A percentile compares a stretch with the other conserved stretches of the same genome.
phyloP scores from a whole-genome alignment of 2,888 invertebrate genomes.

The Ypsolopha sequella region DNA sequence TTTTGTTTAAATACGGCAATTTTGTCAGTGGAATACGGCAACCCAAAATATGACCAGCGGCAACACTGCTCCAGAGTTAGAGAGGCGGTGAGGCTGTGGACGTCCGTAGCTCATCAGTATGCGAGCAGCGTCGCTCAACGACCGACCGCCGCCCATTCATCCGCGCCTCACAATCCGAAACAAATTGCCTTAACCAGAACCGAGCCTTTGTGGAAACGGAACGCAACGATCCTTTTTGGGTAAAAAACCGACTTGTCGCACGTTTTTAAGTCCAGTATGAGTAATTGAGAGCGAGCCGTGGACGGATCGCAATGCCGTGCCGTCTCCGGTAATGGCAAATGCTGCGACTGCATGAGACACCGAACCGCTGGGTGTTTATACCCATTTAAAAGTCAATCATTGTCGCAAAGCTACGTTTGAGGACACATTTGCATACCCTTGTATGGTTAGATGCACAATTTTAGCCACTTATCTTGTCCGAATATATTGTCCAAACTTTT shows the following conservation, averaged over 20 bases:
- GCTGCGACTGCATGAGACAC: slow-evolving; percentile 21
- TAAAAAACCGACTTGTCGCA: slow-evolving; percentile 27
- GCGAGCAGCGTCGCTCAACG: slow-evolving; percentile 25
- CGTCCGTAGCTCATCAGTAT: slow-evolving; percentile 38
- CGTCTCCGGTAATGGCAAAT: slow-evolving; percentile 13
- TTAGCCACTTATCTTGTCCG: slow-evolving; percentile 39
- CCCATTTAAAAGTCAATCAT: slow-evolving; percentile 60
- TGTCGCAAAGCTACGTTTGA: slow-evolving; percentile 40
- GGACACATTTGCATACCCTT: slow-evolving; percentile 42
- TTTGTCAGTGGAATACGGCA: too few relatives aligned
- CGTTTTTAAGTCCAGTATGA: slow-evolving; percentile 33
- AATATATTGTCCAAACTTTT: slow-evolving; percentile 29
- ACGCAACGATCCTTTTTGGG: slow-evolving; percentile 30
- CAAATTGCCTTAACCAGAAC: slow-evolving; percentile 47
- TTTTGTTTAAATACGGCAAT: too few relatives aligned
- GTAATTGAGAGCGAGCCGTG: slow-evolving; percentile 31
- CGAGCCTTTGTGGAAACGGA: slow-evolving; percentile 34
- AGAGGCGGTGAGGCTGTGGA: slow-evolving; percentile 7
- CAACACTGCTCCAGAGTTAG: too few relatives aligned
- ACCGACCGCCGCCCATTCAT: slow-evolving; percentile 34
- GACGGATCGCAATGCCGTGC: slow-evolving; percentile 18
- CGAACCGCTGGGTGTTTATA: slow-evolving; percentile 30
- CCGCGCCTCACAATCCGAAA: slow-evolving; percentile 43
- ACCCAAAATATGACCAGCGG: too few relatives aligned
- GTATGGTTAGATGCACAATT: slow-evolving; percentile 37